A percentile compares a stretch with the other conserved stretches of the same genome.
These are phyloP conservation scores for Rhagophthalmus giganteus DNA, from an alignment of 2,888 invertebrate genomes.

Conservation along the genomic window DNA sequence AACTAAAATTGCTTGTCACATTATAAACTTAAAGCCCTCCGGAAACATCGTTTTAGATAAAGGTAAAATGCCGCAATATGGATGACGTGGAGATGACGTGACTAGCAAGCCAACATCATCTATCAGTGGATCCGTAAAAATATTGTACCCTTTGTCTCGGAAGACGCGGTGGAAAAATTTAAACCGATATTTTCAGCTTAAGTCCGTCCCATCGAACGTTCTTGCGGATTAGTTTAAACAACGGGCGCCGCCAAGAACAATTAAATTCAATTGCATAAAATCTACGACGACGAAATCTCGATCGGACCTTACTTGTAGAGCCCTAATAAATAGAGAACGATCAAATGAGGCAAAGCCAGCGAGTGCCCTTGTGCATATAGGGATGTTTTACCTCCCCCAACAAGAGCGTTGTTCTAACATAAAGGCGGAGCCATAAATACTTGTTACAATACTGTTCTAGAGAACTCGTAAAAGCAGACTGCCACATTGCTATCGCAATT, in stretches of 20 bases:
- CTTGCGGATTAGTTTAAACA: too few relatives aligned
- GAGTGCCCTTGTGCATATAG: slow-evolving; percentile 18
- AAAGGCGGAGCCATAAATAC: slow-evolving; percentile 29
- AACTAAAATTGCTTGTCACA: slow-evolving; percentile 15
- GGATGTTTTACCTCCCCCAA: slow-evolving; percentile 22
- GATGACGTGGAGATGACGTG: slow-evolving; percentile 27
- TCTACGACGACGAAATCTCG: too few relatives aligned
- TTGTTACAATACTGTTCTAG: slow-evolving; percentile 25
- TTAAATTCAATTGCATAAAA: slow-evolving; percentile 14
- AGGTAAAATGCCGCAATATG: slow-evolving; percentile 28
- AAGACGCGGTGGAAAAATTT: slow-evolving; percentile 16
- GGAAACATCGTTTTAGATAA: slow-evolving; percentile 28
- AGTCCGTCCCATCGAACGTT: too few relatives aligned
- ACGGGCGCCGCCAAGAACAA: slow-evolving; percentile 3
- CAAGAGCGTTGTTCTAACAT: slow-evolving; percentile 27
- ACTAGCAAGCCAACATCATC: slow-evolving; percentile 27
- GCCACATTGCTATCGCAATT: slow-evolving; percentile 24
- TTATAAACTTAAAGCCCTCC: slow-evolving; percentile 26
- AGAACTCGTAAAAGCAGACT: slow-evolving; percentile 24
- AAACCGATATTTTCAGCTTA: too few relatives aligned
- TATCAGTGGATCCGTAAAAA: slow-evolving; percentile 25
- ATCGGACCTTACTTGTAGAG: slow-evolving; percentile 7
- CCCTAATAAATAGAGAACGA: slow-evolving; percentile 3
- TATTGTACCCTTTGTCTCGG: slow-evolving; percentile 2
- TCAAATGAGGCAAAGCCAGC: slow-evolving; percentile 2